A percentile compares a stretch with the other conserved stretches of the same genome.
phyloP scores from a whole-genome alignment of 23 tunicate species.

The Ciona savignyi region DNA sequence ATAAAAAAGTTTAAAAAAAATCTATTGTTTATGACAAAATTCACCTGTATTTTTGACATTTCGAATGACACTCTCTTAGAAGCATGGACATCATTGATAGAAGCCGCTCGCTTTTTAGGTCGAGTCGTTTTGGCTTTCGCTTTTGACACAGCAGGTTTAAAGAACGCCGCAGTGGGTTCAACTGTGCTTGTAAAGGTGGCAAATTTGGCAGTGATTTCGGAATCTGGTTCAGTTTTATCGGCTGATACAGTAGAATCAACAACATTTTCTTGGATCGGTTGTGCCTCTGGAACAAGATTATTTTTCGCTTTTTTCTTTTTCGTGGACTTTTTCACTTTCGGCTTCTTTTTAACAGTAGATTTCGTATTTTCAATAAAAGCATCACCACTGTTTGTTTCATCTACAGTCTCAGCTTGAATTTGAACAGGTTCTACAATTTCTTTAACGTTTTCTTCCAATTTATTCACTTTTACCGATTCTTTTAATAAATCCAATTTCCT shows the following conservation, averaged over 20 bases:
- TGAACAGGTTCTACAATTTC: neutral
- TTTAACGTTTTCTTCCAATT: neutral
- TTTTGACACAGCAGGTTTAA: constrained; percentile 40
- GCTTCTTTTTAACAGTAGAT: neutral
- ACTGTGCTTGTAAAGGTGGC: constrained; percentile 1
- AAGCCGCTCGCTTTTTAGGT: neutral
- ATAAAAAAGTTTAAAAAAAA: too few species aligned
- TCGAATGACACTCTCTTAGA: constrained; percentile 64
- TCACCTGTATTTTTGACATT: constrained; percentile 82
- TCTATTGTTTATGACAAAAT: too few species aligned
- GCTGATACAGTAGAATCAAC: neutral
- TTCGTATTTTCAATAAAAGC: neutral
- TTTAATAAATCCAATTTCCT: neutral
- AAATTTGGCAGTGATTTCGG: neutral
- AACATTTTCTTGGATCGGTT: constrained; percentile 1
- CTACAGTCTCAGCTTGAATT: neutral
- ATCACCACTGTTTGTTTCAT: neutral
- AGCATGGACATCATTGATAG: neutral
- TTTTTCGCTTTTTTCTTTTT: too few species aligned
- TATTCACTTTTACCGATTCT: neutral
- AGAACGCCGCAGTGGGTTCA: constrained; percentile 22
- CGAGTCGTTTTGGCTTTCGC: neutral
- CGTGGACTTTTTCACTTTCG: neutral
- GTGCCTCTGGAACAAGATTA: neutral
- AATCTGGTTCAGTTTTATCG: neutral